Evolutionary conservation across 2,888 invertebrate species (phyloP), one percentile per base, ranked within the genome.

Genomic region (Volucella zonaria): DNA sequence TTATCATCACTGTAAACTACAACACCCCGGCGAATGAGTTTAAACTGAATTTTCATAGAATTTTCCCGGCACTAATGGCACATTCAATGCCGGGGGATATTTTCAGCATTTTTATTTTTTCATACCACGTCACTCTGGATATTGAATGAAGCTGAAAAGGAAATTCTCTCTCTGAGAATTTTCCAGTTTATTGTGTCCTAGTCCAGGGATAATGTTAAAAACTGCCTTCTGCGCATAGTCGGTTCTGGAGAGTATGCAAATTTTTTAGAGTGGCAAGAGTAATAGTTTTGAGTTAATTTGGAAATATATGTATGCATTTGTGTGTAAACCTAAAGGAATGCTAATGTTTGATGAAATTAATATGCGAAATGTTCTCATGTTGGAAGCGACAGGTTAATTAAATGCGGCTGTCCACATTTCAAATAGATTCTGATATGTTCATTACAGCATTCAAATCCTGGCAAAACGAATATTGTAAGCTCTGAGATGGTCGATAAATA

Each of bases 1-100:
- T 9, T n/a, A 9, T 38, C 8, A 11, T 54, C n/a, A 31, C 9
- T 54, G 1, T 23, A 31, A 54, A 54, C 23, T n/a, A 54, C 54
- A 31, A 54, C 54, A 54, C 31, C n/a, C 31, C 31, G 54, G 31
- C 54, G 54, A 54, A 54, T 54, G 31, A n/a, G 54, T 54, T 31
- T 12, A 54, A 54, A 54, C 31, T 54, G 54, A 54, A 38, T 38
- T 54, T 54, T 8, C 31, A 54, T 31, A 31, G 31, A 54, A 31
- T 12, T 54, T 54, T 8, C 10, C 31, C 8, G 54, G 11, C 54
- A 54, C 54, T 54, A 54, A 54, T 54, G 12, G 31, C 31, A 31
- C 52, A 15, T 52, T 8, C 18, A 18, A 8, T 14, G 6, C 6
- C 6, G 31, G 6, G 51, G 15, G 51, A 18, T 51, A 10, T 51